A percentile compares a stretch with the other conserved stretches of the same genome.
phyloP scores from a whole-genome alignment of 23 tunicate species.

The Corella eumyota region DNA sequence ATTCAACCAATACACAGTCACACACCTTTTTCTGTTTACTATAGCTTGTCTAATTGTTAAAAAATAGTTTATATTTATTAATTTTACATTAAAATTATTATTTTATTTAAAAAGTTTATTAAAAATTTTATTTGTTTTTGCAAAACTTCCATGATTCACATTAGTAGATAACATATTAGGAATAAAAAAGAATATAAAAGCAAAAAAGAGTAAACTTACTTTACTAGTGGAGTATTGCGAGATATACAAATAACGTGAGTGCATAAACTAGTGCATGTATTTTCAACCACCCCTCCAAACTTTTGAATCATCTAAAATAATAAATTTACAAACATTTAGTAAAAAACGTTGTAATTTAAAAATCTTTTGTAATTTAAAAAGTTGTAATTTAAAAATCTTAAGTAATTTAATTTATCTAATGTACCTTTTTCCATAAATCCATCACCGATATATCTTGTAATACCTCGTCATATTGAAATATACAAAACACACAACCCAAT shows the following conservation, averaged over 20 bases:
- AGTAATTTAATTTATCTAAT: too few relatives aligned
- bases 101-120: too few relatives aligned
- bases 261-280: neutral
- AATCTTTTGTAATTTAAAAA: neutral
- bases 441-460: conserved; percentile 28
- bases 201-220: too few relatives aligned
- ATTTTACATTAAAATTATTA: too few relatives aligned
- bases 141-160: too few relatives aligned
- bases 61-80: too few relatives aligned
- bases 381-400: neutral
- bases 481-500: conserved; percentile 76
- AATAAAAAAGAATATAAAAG: too few relatives aligned
- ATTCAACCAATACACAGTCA: conserved; percentile 84
- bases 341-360: neutral
- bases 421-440: conserved; percentile 53
- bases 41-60: conserved; percentile 75
- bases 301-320: neutral
- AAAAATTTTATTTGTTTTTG: too few relatives aligned
- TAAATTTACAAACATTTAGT: neutral
- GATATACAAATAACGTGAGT: neutral
- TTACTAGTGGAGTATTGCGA: neutral
- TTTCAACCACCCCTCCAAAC: neutral
- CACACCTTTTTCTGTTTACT: conserved; percentile 72
- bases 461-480: conserved; percentile 53
- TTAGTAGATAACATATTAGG: too few relatives aligned